Evolutionary conservation across 2,797 vertebrate species (phyloP).

Genomic region (Emys orbicularis): DNA sequence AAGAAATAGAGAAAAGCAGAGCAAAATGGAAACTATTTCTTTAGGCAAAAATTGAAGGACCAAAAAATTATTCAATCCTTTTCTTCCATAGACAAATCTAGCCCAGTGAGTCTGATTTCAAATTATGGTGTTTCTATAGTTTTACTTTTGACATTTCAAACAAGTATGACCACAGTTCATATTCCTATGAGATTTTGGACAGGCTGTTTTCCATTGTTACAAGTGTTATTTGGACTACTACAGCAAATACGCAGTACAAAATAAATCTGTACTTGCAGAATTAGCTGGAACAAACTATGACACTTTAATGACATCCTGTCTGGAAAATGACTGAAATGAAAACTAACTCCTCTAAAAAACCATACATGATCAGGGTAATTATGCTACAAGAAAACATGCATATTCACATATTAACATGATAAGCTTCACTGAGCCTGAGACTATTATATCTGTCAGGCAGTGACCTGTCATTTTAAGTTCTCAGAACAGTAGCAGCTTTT

Average conservation of each 20-base stretch:
- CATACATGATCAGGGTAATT: not conserved
- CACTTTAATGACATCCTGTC: constrained; percentile 30
- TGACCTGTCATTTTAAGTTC: not conserved
- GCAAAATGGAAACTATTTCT: not conserved
- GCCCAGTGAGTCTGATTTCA: not conserved
- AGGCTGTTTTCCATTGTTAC: constrained; percentile 67
- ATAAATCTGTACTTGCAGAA: constrained; percentile 62
- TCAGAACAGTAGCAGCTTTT: constrained; percentile 19
- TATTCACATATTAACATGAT: not conserved
- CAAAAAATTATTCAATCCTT: not conserved
- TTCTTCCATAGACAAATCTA: not conserved
- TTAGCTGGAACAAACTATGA: constrained; percentile 49
- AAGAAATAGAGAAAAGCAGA: not conserved
- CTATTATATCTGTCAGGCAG: not conserved
- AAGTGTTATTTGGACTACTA: constrained; percentile 28
- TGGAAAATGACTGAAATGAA: constrained; percentile 28
- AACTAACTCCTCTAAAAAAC: not conserved
- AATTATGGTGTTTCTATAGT: not conserved
- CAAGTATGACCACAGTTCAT: constrained; percentile 1
- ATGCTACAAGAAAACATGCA: constrained; percentile 12
- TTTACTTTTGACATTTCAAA: not conserved
- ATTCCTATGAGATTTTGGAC: constrained; percentile 49
- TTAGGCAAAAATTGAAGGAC: not conserved
- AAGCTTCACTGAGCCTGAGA: not conserved
- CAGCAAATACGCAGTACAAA: constrained; percentile 58